Evolutionary conservation across 2,888 invertebrate genomes (phyloP), one percentile per base, ranked within the genome.

Genomic region (Stenotaenia linearis): DNA sequence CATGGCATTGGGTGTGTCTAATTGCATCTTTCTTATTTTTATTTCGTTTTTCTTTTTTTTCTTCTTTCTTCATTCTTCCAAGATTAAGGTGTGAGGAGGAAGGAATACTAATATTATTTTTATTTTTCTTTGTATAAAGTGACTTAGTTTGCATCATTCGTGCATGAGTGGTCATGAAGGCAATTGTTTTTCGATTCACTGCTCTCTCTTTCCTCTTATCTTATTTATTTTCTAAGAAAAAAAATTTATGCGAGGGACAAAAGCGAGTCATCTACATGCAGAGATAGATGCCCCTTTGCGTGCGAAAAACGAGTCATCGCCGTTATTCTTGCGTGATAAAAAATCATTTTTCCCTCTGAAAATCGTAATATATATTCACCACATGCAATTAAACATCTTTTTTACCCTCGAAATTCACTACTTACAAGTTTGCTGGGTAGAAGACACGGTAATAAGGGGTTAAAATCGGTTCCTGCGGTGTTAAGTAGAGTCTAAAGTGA

Each of bases 81-180:
- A 69, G 69, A 69, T 69, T 69, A 69, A n/a, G 69, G 69, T 69
- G 69, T 69, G 69, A 69, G 69, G 69, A 69, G 69, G 69, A 69
- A 69, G 69, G 69, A 69, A 69, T 69, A 69, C 69, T 69, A 69
- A 69, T 69, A 69, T 69, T 28, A 28, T 69, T 69, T 69, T 69
- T 69, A 69, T 69, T 28, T 69, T 69, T 69, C 69, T 69, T 69
- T 69, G 69, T 69, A 69, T 69, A 69, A 69, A 69, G 69, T 69
- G 69, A 69, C 69, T 69, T 69, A 69, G 69, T 69, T 69, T 28
- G 69, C 69, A 69, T 69, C 69, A 69, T 69, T 69, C 69, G 69
- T 69, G 69, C 69, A 69, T 69, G 69, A 69, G 69, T 69, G 69
- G 28, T 69, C 69, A 69, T 69, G 69, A 69, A 69, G 69, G 69